Base-by-base conservation (phyloP, 2,888 invertebrate genomes). In the Chalcosyrphus nemorum region DNA sequence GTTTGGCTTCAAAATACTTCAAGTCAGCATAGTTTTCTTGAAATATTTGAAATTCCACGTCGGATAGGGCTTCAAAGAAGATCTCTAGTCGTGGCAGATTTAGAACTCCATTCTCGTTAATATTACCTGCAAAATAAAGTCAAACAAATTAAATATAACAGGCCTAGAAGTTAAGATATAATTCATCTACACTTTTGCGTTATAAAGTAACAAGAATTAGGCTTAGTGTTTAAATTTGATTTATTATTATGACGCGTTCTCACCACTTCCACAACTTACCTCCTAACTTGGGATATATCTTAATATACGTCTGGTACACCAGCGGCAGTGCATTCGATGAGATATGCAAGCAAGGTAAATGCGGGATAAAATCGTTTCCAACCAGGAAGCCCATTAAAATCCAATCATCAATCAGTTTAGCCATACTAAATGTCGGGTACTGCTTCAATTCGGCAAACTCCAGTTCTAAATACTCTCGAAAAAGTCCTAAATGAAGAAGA, bases 291-390 rank as follows among this genome's bases (percentile, higher is more conserved):
- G 98, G 98, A 88, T 98, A 92, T 38, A 98, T 95, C 56, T 94
- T 94, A 92, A 95, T 98, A 91, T 99, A 99, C 0, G 95, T 95
- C 88, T 94, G 94, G 92, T 98, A 99, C 43, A 99, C 92, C 82
- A 96, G 90, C 0, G 98, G 96, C 86, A 99, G 92, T 11, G 98
- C 97, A 88, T 97, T 97, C 89, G 96, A 95, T 87, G 94, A 94
- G 86, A 99, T 99, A 91, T 99, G 98, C 91, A 99, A 93, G 91
- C 98, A 95, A 2, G 99, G 99, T 86, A 99, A 93, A 92, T 98
- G 95, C 0, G 99, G 99, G 88, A 99, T 97, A 91, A 99, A 99
- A 92, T 99, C 99, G 90, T 99, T 99, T 86, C 99, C 99, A 9
- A 99, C 97, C 21, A 99, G 92, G 91, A 99, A 99, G 0, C 98